Percentiles rank a stretch among this genome's conserved stretches.
Evolutionary conservation across 2,888 invertebrate genomes (phyloP).

Genomic region (Callosobruchus maculatus): DNA sequence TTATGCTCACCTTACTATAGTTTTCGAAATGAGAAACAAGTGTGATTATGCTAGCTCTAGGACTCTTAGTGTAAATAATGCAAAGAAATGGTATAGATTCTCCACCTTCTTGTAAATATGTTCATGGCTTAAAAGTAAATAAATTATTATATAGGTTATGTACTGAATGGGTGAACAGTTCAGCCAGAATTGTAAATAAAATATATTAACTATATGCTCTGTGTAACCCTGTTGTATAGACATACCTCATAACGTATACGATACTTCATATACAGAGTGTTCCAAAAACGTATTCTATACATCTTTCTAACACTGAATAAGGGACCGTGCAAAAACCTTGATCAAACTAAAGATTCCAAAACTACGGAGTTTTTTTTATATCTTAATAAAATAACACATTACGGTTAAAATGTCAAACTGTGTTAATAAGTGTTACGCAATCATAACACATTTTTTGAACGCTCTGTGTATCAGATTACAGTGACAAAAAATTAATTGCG

Average conservation of each 20-base stretch:
- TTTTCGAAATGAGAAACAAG: conserved; percentile 38
- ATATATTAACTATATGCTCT: conserved; percentile 2
- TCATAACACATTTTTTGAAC: not conserved
- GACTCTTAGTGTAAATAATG: conserved; percentile 42
- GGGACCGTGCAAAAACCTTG: too few relatives aligned
- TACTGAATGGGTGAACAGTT: conserved; percentile 38
- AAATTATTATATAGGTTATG: conserved; percentile 38
- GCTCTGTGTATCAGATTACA: not conserved
- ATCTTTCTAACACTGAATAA: too few relatives aligned
- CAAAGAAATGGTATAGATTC: conserved; percentile 23
- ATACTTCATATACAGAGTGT: not conserved
- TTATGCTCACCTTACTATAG: conserved; percentile 34
- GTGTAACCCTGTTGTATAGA: conserved; percentile 22
- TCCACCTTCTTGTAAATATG: conserved; percentile 45
- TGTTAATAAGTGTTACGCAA: not conserved
- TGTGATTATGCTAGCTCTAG: conserved; percentile 42
- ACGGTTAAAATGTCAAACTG: too few relatives aligned
- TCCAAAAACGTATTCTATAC: not conserved
- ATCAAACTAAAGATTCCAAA: not conserved
- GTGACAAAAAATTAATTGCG: not conserved
- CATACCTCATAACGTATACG: conserved; percentile 15
- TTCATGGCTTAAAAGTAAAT: conserved; percentile 34
- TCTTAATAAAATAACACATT: too few relatives aligned
- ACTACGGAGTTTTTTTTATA: too few relatives aligned
- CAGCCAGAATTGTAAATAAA: conserved; percentile 32